Evolutionary conservation across 2,797 vertebrate genomes (phyloP).

Genomic region (Tolypeutes matacus): DNA sequence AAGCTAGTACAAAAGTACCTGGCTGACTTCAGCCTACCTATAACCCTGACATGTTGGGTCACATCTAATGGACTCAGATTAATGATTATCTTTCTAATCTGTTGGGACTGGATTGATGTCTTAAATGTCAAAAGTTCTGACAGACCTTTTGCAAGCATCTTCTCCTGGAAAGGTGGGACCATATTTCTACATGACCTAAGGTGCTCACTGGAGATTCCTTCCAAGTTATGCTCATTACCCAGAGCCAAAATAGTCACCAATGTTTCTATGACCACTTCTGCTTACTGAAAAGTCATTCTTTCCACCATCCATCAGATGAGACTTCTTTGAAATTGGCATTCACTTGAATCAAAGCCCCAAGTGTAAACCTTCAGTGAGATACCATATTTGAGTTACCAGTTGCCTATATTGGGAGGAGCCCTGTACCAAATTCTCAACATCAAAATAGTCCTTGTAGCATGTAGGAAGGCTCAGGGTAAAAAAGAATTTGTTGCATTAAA

Average conservation of each 20-base stretch:
- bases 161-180: neutral
- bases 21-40: neutral
- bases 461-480: neutral
- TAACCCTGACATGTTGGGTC: neutral
- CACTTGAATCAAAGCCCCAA: neutral
- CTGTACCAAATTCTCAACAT: neutral
- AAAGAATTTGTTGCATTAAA: neutral
- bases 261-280: neutral
- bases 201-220: neutral
- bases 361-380: neutral
- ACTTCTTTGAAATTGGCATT: neutral
- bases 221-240: neutral
- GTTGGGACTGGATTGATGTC: neutral
- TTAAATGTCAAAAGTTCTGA: neutral
- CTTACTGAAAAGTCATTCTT: conserved; percentile 22
- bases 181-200: neutral
- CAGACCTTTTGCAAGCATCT: neutral
- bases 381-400: neutral
- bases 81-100: conserved; percentile 8
- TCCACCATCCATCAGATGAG: neutral
- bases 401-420: neutral
- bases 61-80: neutral
- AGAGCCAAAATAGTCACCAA: neutral
- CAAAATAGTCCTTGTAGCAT: neutral
- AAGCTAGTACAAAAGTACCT: neutral